Percentiles rank a stretch among this genome's conserved stretches.
Conservation (phyloP, 1,140 invertebrate genomes). For the Zaprionus lachaisei region DNA sequence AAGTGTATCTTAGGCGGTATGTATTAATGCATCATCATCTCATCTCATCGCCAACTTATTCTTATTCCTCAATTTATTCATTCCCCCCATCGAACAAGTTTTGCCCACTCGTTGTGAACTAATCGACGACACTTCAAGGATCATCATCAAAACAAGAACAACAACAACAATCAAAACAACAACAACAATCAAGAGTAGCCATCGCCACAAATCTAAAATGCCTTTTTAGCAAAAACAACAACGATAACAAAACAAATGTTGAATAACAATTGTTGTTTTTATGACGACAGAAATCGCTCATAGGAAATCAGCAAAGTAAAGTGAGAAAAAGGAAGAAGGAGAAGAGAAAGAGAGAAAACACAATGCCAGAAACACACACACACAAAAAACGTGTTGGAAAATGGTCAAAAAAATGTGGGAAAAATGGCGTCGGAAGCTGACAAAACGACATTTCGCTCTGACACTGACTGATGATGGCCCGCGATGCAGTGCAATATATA, state of each 20-base stretch:
- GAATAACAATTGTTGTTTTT: conserved; percentile 11
- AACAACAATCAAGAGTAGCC: not conserved
- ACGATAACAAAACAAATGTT: not conserved
- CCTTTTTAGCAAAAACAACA: conserved; percentile 14
- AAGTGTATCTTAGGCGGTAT: not conserved
- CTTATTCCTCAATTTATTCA: not conserved
- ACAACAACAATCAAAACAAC: conserved; percentile 1
- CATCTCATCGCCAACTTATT: not conserved
- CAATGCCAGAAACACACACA: not conserved
- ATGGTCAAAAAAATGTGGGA: conserved; percentile 23
- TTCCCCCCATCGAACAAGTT: not conserved
- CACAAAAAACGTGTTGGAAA: conserved; percentile 46
- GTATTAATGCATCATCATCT: not conserved
- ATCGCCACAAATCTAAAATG: conserved; percentile 17
- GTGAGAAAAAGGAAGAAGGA: not conserved
- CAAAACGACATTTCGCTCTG: conserved; percentile 70
- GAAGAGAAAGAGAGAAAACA: not conserved
- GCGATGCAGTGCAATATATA: conserved; percentile 35
- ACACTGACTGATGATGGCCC: conserved; percentile 74
- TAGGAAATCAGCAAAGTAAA: conserved; percentile 34
- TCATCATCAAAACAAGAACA: conserved; percentile 4
- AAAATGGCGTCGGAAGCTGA: conserved; percentile 75
- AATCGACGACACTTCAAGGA: conserved; percentile 10
- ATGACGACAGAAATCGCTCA: conserved; percentile 32
- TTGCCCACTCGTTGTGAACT: not conserved